Evolutionary conservation across 2,888 invertebrate species (phyloP), one percentile per base, ranked within the genome.

Genomic region (Crocallis elinguaria): DNA sequence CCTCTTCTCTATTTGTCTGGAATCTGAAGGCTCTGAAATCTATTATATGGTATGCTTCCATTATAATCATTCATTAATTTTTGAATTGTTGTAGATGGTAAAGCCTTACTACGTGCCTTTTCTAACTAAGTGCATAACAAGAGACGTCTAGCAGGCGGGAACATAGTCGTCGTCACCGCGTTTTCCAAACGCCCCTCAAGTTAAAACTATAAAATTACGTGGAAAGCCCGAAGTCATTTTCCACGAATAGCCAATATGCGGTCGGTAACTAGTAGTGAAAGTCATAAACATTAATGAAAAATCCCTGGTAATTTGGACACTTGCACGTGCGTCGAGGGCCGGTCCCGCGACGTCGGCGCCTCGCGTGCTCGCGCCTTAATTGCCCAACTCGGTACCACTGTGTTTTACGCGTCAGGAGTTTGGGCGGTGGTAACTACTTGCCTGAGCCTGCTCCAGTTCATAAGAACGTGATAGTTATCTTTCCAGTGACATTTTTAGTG

Each of bases 321-420:
- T 72, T 62, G 64, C 60, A 60, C 67, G 64, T 64, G 67, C 66
- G 67, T 54, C 67, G 61, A 64, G 65, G 60, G 62, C 57, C 64
- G 57, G 66, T 51, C 61, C 67, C 77, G 73, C 72, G 90, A 89
- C 75, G 79, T 88, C 89, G 84, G 78, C 83, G 71, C 88, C 86
- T 88, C 81, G 89, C 89, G 88, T 89, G 89, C 67, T 17, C 16
- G 30, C 32, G 38, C 68, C 73, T 75, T 88, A 87, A 88, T 88
- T 87, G 69, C 67, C 66, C 36, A 66, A 69, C 71, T 71, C 68
- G 64, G 66, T 68, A 68, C 66, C 67, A 59, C 45, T 60, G 55
- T 66, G 67, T 68, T 71, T 68, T 69, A 67, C 73, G 69, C 66
- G 56, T 57, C 39, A n/a, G 39, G 38, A 43, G 64, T 69, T 69